phyloP scores from a whole-genome alignment of 1,140 invertebrate genomes.

The Bilobella aurantiaca region DNA sequence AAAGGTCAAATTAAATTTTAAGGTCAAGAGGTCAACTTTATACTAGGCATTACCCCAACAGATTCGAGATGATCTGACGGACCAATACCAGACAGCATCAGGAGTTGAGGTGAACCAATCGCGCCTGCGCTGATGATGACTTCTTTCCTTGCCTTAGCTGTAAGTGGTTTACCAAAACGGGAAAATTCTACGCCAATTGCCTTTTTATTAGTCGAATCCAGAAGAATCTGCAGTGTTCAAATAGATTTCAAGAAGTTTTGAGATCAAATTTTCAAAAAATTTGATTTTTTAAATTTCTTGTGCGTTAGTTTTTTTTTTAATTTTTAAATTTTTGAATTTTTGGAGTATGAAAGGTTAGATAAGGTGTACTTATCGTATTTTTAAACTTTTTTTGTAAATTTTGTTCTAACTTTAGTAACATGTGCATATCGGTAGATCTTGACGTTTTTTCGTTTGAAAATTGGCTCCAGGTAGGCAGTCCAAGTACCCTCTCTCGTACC shows the following conservation, averaged over 20 bases:
- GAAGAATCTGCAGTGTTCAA: neutral
- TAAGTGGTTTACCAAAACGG: neutral
- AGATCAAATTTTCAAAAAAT: no score
- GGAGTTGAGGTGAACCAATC: conserved; percentile 40
- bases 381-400: neutral
- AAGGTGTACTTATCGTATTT: no score
- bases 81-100: conserved; percentile 42
- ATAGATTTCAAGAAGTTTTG: no score
- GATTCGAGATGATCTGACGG: neutral
- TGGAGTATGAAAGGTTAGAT: no score
- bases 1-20: no score
- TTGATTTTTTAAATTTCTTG: no score
- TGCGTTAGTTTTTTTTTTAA: no score
- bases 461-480: neutral
- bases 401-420: neutral
- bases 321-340: no score
- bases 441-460: neutral
- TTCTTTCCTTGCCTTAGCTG: neutral
- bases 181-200: neutral
- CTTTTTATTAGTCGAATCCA: neutral
- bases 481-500: neutral
- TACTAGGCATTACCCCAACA: neutral
- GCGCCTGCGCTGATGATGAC: conserved; percentile 37
- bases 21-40: neutral
- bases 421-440: neutral